Percentiles rank a stretch among this genome's conserved stretches.
phyloP scores from a whole-genome alignment of 2,888 invertebrate species.

The Andrena dorsata region DNA sequence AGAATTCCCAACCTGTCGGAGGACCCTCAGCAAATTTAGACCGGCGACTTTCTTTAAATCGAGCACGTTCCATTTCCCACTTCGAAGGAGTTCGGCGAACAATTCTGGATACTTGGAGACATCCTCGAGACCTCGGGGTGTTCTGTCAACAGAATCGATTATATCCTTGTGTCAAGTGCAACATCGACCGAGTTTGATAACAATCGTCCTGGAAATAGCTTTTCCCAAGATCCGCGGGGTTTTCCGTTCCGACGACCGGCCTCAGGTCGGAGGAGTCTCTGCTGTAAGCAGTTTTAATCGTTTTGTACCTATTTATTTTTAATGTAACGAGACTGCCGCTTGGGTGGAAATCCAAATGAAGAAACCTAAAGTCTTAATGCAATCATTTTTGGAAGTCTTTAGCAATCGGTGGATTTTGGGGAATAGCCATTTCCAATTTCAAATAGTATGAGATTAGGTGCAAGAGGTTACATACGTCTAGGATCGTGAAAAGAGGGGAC shows the following conservation, averaged over 20 bases:
- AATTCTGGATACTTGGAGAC: conserved; percentile 90
- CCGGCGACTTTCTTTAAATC: conserved; percentile 89
- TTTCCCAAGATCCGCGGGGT: not conserved
- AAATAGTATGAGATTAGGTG: not conserved
- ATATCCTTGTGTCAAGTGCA: conserved; percentile 16
- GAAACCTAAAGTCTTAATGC: no score
- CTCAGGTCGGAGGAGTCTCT: not conserved
- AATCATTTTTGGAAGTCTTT: not conserved
- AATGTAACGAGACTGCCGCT: not conserved
- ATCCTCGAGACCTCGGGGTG: conserved; percentile 92
- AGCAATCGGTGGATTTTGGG: not conserved
- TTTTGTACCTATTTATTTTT: not conserved
- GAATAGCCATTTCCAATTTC: not conserved
- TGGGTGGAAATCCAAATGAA: no score
- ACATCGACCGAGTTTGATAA: conserved; percentile 12
- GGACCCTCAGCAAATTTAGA: conserved; percentile 88
- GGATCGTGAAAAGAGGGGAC: no score
- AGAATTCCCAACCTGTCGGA: conserved; percentile 81
- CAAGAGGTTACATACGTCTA: no score
- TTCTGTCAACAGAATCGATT: conserved; percentile 86
- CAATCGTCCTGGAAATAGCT: conserved; percentile 10
- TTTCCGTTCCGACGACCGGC: not conserved
- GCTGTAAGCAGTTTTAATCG: not conserved
- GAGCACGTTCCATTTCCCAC: conserved; percentile 88
- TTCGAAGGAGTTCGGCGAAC: conserved; percentile 88